Evolutionary conservation across 2,888 invertebrate genomes (phyloP).

Genomic region (Scaptomyza polygonia): DNA sequence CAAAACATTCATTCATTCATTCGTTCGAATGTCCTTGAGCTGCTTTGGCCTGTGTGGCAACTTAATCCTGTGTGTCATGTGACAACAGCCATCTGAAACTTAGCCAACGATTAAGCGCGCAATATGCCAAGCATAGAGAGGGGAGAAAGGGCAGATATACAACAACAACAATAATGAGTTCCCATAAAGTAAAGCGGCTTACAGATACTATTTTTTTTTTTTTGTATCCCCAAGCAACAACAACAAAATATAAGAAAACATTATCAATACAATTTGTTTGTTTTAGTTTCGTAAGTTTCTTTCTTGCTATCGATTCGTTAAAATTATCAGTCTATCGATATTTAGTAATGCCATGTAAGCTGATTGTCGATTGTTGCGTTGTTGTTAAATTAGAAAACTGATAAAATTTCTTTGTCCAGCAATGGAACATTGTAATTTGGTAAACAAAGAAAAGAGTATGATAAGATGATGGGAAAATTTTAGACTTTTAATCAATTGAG

Average conservation of each 20-base stretch:
- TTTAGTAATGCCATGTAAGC: not conserved
- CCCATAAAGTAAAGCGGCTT: constrained; percentile 38
- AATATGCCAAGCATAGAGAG: constrained; percentile 23
- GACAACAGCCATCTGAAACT: constrained; percentile 46
- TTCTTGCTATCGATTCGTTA: not conserved
- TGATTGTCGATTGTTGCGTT: constrained; percentile 1
- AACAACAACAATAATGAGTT: constrained; percentile 13
- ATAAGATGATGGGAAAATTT: not conserved
- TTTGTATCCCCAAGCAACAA: not conserved
- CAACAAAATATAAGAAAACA: constrained; percentile 5
- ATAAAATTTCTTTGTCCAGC: not conserved
- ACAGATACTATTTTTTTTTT: constrained; percentile 23
- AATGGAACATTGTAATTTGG: not conserved
- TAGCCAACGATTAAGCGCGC: constrained; percentile 36
- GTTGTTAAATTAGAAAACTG: not conserved
- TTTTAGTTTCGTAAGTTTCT: not conserved
- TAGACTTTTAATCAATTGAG: not conserved
- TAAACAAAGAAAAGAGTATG: not conserved
- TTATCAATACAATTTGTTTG: not conserved
- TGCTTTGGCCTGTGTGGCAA: constrained; percentile 42
- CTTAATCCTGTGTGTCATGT: constrained; percentile 53
- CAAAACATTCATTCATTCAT: too few species aligned
- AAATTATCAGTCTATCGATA: not conserved
- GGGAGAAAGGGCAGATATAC: not conserved
- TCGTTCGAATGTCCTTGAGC: constrained; percentile 62